A percentile compares a stretch with the other conserved stretches of the same genome.
Evolutionary conservation across 2,797 vertebrate genomes (phyloP).

Genomic region (Psittacula echo): DNA sequence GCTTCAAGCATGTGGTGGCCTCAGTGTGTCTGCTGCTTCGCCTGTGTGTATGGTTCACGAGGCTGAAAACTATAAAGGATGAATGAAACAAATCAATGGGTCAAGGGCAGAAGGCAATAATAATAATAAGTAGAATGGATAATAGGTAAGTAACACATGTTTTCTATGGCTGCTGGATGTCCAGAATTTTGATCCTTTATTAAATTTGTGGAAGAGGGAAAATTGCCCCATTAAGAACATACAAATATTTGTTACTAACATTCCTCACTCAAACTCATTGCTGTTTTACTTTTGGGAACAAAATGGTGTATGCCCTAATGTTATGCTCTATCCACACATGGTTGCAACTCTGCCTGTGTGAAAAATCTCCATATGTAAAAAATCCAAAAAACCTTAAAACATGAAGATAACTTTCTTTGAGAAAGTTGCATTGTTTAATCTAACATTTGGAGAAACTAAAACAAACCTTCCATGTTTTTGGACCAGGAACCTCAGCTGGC

Average conservation of each 20-base stretch:
- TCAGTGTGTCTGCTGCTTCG: not conserved
- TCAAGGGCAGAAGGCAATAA: not conserved
- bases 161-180: not conserved
- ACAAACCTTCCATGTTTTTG: not conserved
- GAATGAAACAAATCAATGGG: not conserved
- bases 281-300: not conserved
- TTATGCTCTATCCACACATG: not conserved
- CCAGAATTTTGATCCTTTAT: not conserved
- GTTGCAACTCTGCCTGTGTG: not conserved
- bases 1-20: not conserved
- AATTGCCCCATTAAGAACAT: not conserved
- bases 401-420: not conserved
- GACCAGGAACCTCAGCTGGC: not conserved
- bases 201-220: not conserved
- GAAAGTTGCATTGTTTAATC: not conserved
- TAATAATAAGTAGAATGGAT: not conserved
- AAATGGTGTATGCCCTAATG: not conserved
- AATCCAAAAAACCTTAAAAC: not conserved
- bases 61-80: not conserved
- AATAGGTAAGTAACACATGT: rapidly evolving
- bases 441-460: conserved; percentile 26
- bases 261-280: not conserved
- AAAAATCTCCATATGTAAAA: not conserved
- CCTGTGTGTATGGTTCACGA: rapidly evolving
- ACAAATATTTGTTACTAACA: not conserved